Evolutionary conservation across 2,888 invertebrate genomes (phyloP).

Genomic region (Ethmia dodecea): DNA sequence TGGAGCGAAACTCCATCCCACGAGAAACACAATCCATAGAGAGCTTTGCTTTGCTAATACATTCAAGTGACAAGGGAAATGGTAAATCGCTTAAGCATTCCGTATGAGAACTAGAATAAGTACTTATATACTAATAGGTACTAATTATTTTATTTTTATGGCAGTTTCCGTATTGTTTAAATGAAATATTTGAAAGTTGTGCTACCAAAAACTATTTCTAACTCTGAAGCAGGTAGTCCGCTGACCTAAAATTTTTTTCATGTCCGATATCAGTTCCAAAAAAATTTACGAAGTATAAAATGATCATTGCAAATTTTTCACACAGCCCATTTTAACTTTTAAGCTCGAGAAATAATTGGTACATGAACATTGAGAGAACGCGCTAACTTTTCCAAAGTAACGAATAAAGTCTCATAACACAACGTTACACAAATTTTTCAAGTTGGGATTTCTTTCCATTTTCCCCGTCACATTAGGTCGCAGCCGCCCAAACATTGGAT

Average conservation of each 20-base stretch:
- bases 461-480: conserved; percentile 53
- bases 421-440: conserved; percentile 50
- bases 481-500: conserved; percentile 51
- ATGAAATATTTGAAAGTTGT: conserved; percentile 19
- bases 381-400: conserved; percentile 33
- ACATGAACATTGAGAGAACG: conserved; percentile 14
- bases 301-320: too few relatives aligned
- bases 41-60: conserved; percentile 19
- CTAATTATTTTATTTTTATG: conserved; percentile 50
- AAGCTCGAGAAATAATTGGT: neutral
- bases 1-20: conserved; percentile 18
- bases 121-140: too few relatives aligned
- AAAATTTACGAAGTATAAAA: too few relatives aligned
- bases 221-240: too few relatives aligned
- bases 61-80: conserved; percentile 26
- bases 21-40: conserved; percentile 13
- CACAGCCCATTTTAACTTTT: neutral
- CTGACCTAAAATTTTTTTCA: too few relatives aligned
- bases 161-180: conserved; percentile 41
- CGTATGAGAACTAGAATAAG: conserved; percentile 31
- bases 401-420: conserved; percentile 51
- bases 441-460: conserved; percentile 47
- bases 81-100: conserved; percentile 31
- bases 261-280: too few relatives aligned
- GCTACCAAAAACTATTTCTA: too few relatives aligned